Conservation (phyloP, 2,113 vertebrate species). For the Pseudorhombus dupliciocellatus region DNA sequence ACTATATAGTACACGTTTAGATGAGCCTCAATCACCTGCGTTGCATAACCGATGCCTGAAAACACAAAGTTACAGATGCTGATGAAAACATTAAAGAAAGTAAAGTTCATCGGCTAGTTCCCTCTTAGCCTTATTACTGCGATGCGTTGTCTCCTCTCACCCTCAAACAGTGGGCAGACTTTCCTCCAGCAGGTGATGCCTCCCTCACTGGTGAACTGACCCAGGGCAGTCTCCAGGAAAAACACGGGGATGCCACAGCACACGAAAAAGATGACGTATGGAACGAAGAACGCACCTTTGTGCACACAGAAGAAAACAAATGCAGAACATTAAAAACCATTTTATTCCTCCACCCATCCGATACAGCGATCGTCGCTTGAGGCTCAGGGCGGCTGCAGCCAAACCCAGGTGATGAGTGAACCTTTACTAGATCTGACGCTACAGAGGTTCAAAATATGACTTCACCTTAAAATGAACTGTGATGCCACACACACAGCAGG, state of each 20-base stretch:
- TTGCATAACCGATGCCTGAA: slow-evolving; percentile 96
- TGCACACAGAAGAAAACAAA: slow-evolving; percentile 18
- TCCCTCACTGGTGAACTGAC: slow-evolving; percentile 97
- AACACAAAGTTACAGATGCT: background rate
- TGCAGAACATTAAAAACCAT: background rate
- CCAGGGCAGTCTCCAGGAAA: slow-evolving; percentile 97
- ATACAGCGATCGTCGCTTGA: background rate
- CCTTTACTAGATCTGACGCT: background rate
- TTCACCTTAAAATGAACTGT: background rate
- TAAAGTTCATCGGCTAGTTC: background rate
- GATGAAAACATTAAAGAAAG: background rate
- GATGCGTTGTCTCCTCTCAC: slow-evolving; percentile 71
- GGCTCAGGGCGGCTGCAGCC: background rate
- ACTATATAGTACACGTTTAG: slow-evolving; percentile 98
- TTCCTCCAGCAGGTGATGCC: slow-evolving; percentile 99
- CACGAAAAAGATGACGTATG: slow-evolving; percentile 97
- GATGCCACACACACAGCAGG: background rate
- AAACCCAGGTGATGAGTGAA: background rate
- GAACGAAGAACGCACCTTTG: slow-evolving; percentile 96
- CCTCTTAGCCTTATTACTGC: background rate
- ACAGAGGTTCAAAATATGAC: background rate
- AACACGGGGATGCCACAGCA: slow-evolving; percentile 99
- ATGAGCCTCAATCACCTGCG: slow-evolving; percentile 97
- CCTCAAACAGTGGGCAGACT: slow-evolving; percentile 97
- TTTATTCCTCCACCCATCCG: background rate